Conservation (phyloP, 2,113 vertebrate genomes). For the Zapus hudsonius region DNA sequence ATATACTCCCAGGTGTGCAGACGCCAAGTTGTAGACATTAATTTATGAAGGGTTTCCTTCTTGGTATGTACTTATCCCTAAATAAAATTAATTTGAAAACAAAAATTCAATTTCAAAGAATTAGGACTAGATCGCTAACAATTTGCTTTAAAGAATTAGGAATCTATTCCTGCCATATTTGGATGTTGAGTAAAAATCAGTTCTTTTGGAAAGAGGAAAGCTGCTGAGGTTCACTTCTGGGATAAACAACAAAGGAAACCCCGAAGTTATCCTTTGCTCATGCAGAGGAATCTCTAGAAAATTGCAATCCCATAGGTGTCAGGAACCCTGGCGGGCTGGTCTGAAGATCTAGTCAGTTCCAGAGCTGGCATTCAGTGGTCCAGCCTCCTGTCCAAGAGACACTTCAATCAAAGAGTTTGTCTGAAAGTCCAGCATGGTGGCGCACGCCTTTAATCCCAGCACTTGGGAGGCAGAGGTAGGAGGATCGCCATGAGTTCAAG, state of each 20-base stretch:
- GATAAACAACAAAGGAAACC: neutral
- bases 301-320: neutral
- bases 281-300: too few species aligned
- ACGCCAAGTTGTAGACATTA: too few species aligned
- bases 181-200: neutral
- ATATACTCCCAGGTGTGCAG: too few species aligned
- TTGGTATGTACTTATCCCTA: neutral
- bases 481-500: too few species aligned
- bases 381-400: too few species aligned
- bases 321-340: neutral
- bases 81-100: neutral
- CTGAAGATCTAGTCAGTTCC: neutral
- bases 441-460: too few species aligned
- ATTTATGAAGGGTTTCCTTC: too few species aligned
- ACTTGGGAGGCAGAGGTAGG: too few species aligned
- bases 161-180: neutral
- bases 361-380: neutral
- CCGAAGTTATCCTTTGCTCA: neutral
- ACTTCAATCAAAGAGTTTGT: too few species aligned
- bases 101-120: neutral
- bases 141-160: neutral
- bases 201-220: neutral
- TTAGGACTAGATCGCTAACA: too few species aligned
- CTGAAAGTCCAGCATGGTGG: too few species aligned
- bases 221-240: neutral